Evolutionary conservation across 1,140 invertebrate genomes (phyloP).

Genomic region (Teleopsis dalmanni): DNA sequence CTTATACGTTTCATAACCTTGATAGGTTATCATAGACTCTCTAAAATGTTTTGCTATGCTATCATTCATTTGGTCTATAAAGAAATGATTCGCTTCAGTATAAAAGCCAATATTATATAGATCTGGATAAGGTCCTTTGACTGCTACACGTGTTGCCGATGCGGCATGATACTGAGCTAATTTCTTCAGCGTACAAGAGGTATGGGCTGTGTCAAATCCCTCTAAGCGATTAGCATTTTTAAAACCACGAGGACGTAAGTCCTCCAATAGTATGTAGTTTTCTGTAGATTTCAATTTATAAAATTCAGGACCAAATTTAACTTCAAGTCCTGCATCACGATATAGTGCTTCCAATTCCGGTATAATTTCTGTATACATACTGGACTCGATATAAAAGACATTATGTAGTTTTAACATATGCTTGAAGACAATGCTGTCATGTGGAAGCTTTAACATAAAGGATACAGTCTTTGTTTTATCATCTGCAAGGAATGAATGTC

Average conservation of each 20-base stretch:
- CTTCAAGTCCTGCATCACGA: slow-evolving; percentile 19
- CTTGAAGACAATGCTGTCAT: slow-evolving; percentile 24
- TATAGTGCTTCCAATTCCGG: slow-evolving; percentile 37
- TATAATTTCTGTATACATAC: slow-evolving; percentile 30
- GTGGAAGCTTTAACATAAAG: slow-evolving; percentile 32
- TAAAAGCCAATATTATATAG: slow-evolving; percentile 33
- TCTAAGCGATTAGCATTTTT: slow-evolving; percentile 49
- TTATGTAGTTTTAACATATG: slow-evolving; percentile 22
- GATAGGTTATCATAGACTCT: too few relatives aligned
- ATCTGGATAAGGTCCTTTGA: slow-evolving; percentile 27
- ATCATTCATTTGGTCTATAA: too few relatives aligned
- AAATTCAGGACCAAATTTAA: slow-evolving; percentile 31
- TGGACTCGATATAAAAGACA: slow-evolving; percentile 34
- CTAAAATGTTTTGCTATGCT: too few relatives aligned
- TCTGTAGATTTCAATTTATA: slow-evolving; percentile 30
- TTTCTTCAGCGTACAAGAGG: slow-evolving; percentile 46
- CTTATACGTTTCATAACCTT: too few relatives aligned
- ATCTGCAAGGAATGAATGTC: slow-evolving; percentile 21
- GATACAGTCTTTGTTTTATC: slow-evolving; percentile 19
- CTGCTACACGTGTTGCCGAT: slow-evolving; percentile 39
- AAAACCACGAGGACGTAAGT: slow-evolving; percentile 47
- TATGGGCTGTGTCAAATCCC: slow-evolving; percentile 48
- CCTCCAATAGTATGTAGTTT: slow-evolving; percentile 47
- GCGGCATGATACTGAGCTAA: slow-evolving; percentile 52
- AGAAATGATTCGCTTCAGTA: too few relatives aligned